These are phyloP conservation scores for Drosophila serrata DNA, from an alignment of 1,140 invertebrate genomes.

Conservation along the genomic window DNA sequence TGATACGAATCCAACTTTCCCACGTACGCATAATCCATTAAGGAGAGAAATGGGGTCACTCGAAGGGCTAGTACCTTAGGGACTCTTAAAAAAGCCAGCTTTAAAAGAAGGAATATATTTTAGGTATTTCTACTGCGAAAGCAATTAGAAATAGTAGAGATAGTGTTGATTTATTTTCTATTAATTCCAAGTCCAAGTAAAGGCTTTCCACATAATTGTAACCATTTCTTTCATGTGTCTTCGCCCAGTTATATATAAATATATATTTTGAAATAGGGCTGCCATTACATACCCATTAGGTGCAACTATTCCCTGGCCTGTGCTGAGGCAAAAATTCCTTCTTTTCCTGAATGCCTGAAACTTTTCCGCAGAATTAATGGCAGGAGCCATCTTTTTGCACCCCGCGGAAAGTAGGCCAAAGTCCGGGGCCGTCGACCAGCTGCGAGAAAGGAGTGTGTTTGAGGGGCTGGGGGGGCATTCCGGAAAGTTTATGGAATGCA, in stretches of 20 bases:
- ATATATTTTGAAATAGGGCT: conserved; percentile 23
- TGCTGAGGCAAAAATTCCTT: conserved; percentile 11
- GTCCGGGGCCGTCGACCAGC: conserved; percentile 19
- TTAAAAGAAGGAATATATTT: neutral
- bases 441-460: conserved; percentile 16
- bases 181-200: neutral
- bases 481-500: conserved; percentile 70
- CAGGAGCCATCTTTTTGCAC: conserved; percentile 27
- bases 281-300: conserved; percentile 24
- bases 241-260: conserved; percentile 19
- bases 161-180: neutral
- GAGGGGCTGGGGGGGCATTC: conserved; percentile 37
- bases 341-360: conserved; percentile 15
- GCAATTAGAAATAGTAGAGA: neutral
- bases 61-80: neutral
- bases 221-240: conserved; percentile 7
- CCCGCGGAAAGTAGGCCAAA: conserved; percentile 52
- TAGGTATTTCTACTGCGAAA: too few relatives aligned
- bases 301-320: conserved; percentile 12
- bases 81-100: neutral
- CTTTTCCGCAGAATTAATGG: conserved; percentile 46
- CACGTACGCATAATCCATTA: conserved; percentile 43
- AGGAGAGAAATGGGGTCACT: neutral
- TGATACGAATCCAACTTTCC: conserved; percentile 55
- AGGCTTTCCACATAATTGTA: conserved; percentile 1